phyloP scores from a whole-genome alignment of 2,888 invertebrate species.

The Nipponacmea schrenckii region DNA sequence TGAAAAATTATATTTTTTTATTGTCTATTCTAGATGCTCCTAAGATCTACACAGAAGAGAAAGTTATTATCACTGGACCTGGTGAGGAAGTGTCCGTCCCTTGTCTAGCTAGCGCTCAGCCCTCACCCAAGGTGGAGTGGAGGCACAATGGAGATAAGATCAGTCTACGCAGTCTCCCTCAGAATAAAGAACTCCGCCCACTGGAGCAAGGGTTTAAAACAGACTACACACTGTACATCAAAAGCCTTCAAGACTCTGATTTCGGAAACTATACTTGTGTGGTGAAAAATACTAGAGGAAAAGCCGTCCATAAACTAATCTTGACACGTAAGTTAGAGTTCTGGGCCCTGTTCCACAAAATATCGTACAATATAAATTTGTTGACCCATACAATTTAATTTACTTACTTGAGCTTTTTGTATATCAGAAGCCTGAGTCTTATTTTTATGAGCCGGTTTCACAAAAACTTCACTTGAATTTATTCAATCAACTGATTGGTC shows the following conservation, averaged over 20 bases:
- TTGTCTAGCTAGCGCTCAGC: constrained; percentile 22
- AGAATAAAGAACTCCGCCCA: constrained; percentile 15
- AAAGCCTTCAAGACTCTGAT: constrained; percentile 11
- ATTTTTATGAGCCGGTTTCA: too few relatives aligned
- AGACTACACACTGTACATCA: constrained; percentile 15
- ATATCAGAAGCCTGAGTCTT: too few relatives aligned
- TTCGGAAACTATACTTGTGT: constrained; percentile 14
- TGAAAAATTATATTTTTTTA: background rate
- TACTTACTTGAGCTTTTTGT: too few relatives aligned
- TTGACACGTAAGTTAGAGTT: background rate
- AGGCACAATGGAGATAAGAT: constrained; percentile 19
- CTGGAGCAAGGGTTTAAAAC: constrained; percentile 15
- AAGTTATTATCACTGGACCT: constrained; percentile 16
- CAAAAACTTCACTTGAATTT: too few relatives aligned
- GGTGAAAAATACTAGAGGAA: constrained; percentile 14
- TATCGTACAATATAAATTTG: too few relatives aligned
- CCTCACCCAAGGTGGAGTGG: constrained; percentile 17
- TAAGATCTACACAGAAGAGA: constrained; percentile 16
- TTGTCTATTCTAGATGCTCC: constrained; percentile 17
- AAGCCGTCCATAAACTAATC: background rate
- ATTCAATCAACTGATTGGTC: too few relatives aligned
- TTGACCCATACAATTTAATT: too few relatives aligned
- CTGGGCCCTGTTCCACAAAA: too few relatives aligned
- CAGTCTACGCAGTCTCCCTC: constrained; percentile 13
- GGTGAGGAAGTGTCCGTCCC: constrained; percentile 14